Evolutionary conservation across 2,797 vertebrate genomes (phyloP).

Genomic region (Sebastes taczanowskii): DNA sequence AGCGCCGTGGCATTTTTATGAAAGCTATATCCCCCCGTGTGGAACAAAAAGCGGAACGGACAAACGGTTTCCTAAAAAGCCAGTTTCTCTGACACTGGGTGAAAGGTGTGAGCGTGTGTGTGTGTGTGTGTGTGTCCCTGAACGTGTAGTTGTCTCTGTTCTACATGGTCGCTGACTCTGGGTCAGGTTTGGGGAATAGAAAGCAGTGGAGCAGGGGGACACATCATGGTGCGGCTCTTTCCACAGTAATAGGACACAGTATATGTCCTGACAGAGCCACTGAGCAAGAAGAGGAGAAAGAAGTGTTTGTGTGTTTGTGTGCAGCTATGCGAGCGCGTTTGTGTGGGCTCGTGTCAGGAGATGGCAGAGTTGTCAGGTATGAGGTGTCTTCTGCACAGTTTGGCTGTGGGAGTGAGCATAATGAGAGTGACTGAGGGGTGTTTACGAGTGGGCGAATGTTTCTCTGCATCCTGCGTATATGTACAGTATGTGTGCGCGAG

Average conservation of each 20-base stretch:
- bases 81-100: conserved; percentile 21
- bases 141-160: conserved; percentile 17
- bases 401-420: conserved; percentile 77
- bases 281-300: conserved; percentile 36
- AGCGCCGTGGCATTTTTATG: conserved; percentile 40
- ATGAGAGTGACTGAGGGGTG: conserved; percentile 72
- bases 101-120: conserved; percentile 17
- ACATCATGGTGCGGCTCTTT: conserved; percentile 23
- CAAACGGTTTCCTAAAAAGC: conserved; percentile 49
- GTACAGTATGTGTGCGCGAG: conserved; percentile 13
- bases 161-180: conserved; percentile 28
- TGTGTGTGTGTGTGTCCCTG: not conserved
- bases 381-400: conserved; percentile 76
- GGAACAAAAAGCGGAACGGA: conserved; percentile 25
- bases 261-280: conserved; percentile 56
- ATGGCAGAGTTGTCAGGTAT: conserved; percentile 78
- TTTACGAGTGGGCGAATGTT: conserved; percentile 72
- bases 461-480: conserved; percentile 54
- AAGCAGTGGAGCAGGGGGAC: conserved; percentile 32
- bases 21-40: conserved; percentile 34
- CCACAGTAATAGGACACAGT: conserved; percentile 30
- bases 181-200: conserved; percentile 4
- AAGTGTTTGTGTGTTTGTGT: conserved; percentile 12
- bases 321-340: conserved; percentile 26
- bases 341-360: conserved; percentile 74